Evolutionary conservation across 2,888 invertebrate species (phyloP).

Genomic region (Patella pellucida): DNA sequence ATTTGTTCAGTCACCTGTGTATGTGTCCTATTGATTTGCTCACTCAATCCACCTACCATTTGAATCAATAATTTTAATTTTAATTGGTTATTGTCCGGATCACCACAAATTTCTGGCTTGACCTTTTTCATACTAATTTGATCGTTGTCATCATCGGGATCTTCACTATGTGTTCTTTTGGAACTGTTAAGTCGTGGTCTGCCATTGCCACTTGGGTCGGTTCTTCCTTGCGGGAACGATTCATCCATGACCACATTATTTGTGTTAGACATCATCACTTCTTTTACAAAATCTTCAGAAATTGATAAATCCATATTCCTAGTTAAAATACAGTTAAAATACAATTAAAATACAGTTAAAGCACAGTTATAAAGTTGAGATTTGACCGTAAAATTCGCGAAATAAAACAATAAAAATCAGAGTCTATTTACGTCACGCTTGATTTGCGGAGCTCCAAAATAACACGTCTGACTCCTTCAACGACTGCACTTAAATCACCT

Average conservation of each 20-base stretch:
- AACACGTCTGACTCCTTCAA: no score
- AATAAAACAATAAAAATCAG: no score
- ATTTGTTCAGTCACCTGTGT: background rate
- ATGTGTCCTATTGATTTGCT: no score
- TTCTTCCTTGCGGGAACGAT: background rate
- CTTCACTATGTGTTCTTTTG: background rate
- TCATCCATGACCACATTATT: background rate
- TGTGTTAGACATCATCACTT: background rate
- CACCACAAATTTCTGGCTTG: background rate
- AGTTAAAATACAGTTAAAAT: no score
- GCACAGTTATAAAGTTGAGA: no score
- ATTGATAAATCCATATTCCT: background rate
- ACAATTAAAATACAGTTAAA: no score
- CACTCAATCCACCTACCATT: background rate
- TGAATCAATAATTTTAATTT: background rate
- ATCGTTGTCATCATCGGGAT: background rate
- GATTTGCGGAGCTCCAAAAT: no score
- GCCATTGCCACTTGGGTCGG: background rate
- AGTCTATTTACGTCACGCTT: no score
- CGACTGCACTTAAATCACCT: no score
- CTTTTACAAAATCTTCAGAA: conserved; percentile 3
- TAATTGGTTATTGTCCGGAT: background rate
- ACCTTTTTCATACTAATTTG: background rate
- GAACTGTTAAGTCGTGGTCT: background rate
- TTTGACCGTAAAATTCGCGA: no score